These are phyloP conservation scores for Brachyistius frenatus DNA, from an alignment of 2,113 vertebrate genomes.

Conservation along the genomic window DNA sequence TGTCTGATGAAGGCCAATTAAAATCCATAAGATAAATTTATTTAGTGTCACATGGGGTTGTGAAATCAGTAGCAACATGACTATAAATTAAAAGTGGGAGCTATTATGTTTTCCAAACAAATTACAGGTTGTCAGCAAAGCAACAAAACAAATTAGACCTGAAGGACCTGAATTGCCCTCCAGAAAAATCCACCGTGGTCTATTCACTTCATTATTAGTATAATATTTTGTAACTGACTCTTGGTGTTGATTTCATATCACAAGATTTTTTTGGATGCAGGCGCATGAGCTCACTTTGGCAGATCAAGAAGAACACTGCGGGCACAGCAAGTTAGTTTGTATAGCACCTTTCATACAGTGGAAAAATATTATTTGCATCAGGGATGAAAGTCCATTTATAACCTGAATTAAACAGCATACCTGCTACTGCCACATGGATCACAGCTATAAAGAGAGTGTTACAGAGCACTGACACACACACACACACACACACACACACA, in stretches of 20 bases:
- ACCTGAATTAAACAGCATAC: not conserved
- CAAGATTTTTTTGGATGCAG: too few species aligned
- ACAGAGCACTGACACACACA: constrained; percentile 23
- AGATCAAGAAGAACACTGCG: too few species aligned
- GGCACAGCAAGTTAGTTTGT: too few species aligned
- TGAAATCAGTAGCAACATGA: not conserved
- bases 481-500: not conserved
- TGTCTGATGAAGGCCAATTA: not conserved
- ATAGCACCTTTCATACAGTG: too few species aligned
- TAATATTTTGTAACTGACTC: too few species aligned
- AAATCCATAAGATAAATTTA: not conserved
- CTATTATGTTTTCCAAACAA: too few species aligned
- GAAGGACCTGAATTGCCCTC: not conserved
- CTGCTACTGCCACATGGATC: not conserved
- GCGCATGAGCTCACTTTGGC: too few species aligned
- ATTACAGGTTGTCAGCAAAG: not conserved
- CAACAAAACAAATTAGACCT: not conserved
- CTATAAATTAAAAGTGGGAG: too few species aligned
- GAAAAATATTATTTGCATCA: not conserved
- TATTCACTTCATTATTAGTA: too few species aligned
- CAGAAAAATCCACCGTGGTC: not conserved
- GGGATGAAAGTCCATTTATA: not conserved
- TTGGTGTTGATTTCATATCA: too few species aligned
- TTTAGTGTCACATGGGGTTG: not conserved
- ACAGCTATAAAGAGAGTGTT: constrained; percentile 24